Evolutionary conservation across 2,797 vertebrate genomes (phyloP), one percentile per base, ranked within the genome.

Genomic region (Fratercula arctica): DNA sequence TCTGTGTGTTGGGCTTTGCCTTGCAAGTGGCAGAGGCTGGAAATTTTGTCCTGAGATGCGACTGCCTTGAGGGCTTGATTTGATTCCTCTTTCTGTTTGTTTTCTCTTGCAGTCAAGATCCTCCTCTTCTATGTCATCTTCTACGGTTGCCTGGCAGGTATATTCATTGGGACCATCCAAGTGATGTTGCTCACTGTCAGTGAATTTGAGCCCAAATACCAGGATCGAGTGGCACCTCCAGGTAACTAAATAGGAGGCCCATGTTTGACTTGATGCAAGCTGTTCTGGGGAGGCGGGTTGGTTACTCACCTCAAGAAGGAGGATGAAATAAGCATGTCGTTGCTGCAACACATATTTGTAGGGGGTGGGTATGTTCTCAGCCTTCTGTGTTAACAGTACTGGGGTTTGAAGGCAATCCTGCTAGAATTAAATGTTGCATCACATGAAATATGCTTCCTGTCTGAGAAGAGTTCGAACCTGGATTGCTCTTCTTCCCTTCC

Each of bases 201-300:
- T 59, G 98, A 98, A 87, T 98, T 98, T 97, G 99, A 99, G 95
- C 99, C 99, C 96, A 99, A 99, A 77, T 99, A 99, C 96, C 99
- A 99, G 98, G 99, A 99, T 98, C 98, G 99, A 90, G 99, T 99
- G 68, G 99, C 99, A 88, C 99, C 99, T n/a, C 99, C 99, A 99
- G 99, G 99, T 99, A 99, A 95, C 23, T 43, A 51, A 83, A 70
- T 19, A 70, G 69, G 69, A 87, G 57, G 46, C 80, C 53, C 0
- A 0, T 77, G 75, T 70, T 45, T 93, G 84, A 77, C 72, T 93
- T 7, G 4, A 41, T 83, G 91, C 79, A 83, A 7, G 91, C 94
- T 83, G 75, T 87, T 94, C 68, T 64, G 78, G 94, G 95, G 89
- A 92, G 94, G 95, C 13, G 75, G 78, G n/a, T 83, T 81, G 76